phyloP scores from a whole-genome alignment of 1,140 invertebrate species.

The Gerris buenoi region DNA sequence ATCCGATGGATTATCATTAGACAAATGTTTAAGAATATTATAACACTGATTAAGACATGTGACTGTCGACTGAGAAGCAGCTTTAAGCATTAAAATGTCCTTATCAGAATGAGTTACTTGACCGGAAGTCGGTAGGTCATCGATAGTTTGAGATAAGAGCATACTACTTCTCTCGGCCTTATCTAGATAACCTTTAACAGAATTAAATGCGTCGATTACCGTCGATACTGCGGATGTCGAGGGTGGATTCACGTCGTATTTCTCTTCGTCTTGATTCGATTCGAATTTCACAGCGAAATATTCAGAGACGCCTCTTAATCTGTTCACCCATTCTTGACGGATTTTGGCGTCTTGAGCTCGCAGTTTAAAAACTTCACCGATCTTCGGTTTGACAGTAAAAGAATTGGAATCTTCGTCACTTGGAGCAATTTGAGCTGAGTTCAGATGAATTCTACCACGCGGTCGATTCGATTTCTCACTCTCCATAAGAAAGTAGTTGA shows the following conservation, averaged over 20 bases:
- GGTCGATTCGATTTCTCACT: not conserved
- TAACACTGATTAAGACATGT: not conserved
- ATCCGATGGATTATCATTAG: not conserved
- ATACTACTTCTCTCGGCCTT: not conserved
- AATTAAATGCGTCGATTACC: not conserved
- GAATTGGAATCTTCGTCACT: slow-evolving; percentile 2
- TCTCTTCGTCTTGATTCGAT: not conserved
- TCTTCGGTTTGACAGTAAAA: not conserved
- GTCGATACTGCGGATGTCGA: not conserved
- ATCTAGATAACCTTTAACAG: not conserved
- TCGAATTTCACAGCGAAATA: not conserved
- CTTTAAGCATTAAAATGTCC: not conserved
- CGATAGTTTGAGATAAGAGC: not conserved
- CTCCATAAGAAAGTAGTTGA: not conserved
- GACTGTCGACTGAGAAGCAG: not conserved
- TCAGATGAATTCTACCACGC: not conserved
- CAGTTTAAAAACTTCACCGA: not conserved
- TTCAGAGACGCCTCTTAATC: not conserved
- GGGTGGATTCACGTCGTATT: not conserved
- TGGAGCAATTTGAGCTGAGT: not conserved
- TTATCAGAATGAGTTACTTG: not conserved
- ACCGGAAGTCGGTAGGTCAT: not conserved
- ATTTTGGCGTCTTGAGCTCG: not conserved
- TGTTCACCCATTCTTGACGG: not conserved
- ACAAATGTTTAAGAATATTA: not conserved